Conservation (phyloP, 1,140 invertebrate genomes). For the Drosophila truncata region DNA sequence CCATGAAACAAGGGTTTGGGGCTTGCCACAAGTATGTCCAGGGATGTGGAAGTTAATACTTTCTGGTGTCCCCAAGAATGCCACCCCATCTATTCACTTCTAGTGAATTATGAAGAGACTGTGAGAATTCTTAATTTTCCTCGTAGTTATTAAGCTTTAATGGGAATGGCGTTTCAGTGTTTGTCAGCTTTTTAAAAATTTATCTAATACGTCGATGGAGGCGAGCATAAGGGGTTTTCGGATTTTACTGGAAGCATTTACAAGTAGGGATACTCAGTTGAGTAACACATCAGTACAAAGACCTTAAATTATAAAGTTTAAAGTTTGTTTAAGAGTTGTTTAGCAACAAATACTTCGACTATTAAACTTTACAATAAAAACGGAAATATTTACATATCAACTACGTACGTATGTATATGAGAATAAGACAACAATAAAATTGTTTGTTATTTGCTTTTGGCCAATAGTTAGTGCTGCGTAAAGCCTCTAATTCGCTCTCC, state of each 20-base stretch:
- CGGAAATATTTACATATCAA: neutral
- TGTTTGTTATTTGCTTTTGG: neutral
- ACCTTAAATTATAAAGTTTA: neutral
- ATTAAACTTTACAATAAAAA: neutral
- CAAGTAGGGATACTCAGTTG: neutral
- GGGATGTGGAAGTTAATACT: constrained; percentile 59
- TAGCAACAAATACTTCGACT: too few species aligned
- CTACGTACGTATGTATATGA: too few species aligned
- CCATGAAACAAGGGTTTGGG: constrained; percentile 54
- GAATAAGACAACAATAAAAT: too few species aligned
- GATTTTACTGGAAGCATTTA: neutral
- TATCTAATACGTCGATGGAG: neutral
- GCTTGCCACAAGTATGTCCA: constrained; percentile 41
- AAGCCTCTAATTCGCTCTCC: constrained; percentile 1
- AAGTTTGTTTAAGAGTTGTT: too few species aligned
- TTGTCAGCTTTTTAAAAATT: constrained; percentile 1
- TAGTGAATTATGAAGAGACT: constrained; percentile 55
- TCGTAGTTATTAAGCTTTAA: constrained; percentile 31
- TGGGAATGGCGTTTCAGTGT: constrained; percentile 15
- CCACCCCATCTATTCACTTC: neutral
- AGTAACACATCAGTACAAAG: neutral
- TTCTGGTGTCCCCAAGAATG: constrained; percentile 20
- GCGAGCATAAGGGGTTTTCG: neutral
- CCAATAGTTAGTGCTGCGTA: neutral
- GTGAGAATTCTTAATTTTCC: constrained; percentile 26